phyloP scores from a whole-genome alignment of 2,113 vertebrate species.

The Nothocercus julius region DNA sequence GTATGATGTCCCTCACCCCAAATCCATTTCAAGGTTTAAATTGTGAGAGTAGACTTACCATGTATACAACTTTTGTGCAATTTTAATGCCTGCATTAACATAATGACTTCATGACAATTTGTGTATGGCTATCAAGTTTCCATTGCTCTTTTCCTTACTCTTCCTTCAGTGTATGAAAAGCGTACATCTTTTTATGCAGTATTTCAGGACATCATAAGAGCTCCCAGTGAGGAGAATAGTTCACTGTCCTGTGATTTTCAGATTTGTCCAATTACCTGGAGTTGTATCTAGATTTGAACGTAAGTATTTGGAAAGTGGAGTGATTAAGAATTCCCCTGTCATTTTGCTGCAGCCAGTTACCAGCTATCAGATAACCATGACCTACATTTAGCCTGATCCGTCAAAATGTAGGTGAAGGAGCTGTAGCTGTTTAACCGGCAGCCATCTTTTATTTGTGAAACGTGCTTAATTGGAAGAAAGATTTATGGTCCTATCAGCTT shows the following conservation, averaged over 20 bases:
- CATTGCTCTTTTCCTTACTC: background rate
- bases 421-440: background rate
- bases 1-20: background rate
- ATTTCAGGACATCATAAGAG: background rate
- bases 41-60: background rate
- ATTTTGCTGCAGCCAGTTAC: background rate
- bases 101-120: background rate
- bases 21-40: background rate
- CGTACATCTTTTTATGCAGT: background rate
- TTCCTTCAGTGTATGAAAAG: background rate
- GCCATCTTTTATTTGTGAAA: slow-evolving; percentile 20
- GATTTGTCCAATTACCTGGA: background rate
- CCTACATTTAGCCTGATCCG: background rate
- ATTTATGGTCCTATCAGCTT: slow-evolving; percentile 34
- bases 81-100: background rate
- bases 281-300: background rate
- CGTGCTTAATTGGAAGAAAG: slow-evolving; percentile 4
- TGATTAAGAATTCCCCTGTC: background rate
- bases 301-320: background rate
- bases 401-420: background rate
- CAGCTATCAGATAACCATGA: background rate
- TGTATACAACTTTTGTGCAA: background rate
- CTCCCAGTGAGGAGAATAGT: background rate
- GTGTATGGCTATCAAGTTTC: background rate
- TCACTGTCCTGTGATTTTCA: background rate